A percentile compares a stretch with the other conserved stretches of the same genome.
Conservation (phyloP, 2,113 vertebrate genomes). For the Chloropsis cyanopogon region DNA sequence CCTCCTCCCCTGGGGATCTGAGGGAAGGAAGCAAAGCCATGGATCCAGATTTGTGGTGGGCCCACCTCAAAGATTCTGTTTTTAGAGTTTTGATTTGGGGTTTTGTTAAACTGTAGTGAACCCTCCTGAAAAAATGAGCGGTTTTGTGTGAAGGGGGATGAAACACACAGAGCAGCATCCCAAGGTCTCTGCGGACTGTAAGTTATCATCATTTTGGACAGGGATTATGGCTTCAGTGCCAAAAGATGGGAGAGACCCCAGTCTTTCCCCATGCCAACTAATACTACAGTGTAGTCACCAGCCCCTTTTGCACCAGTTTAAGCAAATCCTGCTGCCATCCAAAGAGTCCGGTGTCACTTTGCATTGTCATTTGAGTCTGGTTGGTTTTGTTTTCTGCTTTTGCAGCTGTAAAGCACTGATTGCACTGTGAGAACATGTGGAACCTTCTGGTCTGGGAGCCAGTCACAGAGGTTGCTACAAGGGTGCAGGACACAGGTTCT, state of each 20-base stretch:
- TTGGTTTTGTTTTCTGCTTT: conserved; percentile 11
- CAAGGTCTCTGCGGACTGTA: not conserved
- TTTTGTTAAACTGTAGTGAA: conserved; percentile 17
- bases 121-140: not conserved
- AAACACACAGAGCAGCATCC: not conserved
- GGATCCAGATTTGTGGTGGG: conserved; percentile 1
- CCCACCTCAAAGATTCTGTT: conserved; percentile 19
- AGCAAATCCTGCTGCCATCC: conserved; percentile 35
- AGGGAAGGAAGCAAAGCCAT: not conserved
- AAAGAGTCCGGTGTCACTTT: not conserved
- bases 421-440: conserved; percentile 16
- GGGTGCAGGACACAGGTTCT: not conserved
- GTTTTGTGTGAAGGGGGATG: not conserved
- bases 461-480: not conserved
- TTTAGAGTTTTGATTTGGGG: conserved; percentile 13
- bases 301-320: conserved; percentile 27
- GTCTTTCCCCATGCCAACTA: not conserved
- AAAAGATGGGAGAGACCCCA: not conserved
- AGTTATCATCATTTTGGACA: not conserved
- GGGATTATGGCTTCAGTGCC: conserved; percentile 18
- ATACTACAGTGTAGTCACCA: not conserved
- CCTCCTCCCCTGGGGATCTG: not conserved
- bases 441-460: not conserved
- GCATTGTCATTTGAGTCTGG: not conserved
- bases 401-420: conserved; percentile 23